Base-by-base conservation (phyloP, 2,797 vertebrate genomes). In the Erethizon dorsatum region DNA sequence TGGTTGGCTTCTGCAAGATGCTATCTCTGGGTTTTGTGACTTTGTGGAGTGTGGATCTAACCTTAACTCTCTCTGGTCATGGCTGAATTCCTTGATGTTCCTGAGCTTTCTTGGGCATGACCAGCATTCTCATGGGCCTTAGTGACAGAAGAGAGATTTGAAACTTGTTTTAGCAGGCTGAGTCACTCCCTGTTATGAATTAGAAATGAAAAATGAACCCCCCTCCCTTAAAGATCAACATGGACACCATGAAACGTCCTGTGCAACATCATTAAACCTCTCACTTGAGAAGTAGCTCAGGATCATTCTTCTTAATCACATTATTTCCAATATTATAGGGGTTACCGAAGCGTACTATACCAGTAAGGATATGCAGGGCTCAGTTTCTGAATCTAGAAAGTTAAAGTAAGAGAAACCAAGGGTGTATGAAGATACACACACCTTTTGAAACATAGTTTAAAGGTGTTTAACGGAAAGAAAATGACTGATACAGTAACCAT, bases 161-260 rank as follows among this genome's bases (percentile, higher is more conserved):
- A 93, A 95, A 89, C 80, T 86, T 77, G 52, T 93, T 92, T 80
- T 80, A 94, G 69, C 31, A 65, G 91, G n/a, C 84, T 92, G 28
- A 95, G 63, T 95, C 71, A 80, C 45, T 96, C 91, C 57, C 67
- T 94, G 61, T 97, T 95, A 96, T 88, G n/a, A 92, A 93, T 82
- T 54, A 73, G 83, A 84, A 50, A 69, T 94, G 83, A 93, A 95
- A 93, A 93, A 80, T 84, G 80, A 61, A 78, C 6, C 6, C 14
- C 31, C 56, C 31, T 41, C 45, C 22, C 0, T 84, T 83, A 93
- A 86, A 90, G 26, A 92, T 97, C 77, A 93, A 77, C 88, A n/a
- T 8, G 52, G 85, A 83, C n/a, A 90, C 78, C 26, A 20, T 63
- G 61, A 71, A 90, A 86, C 78, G 86, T 95, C 41, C 54, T 75